Percentiles rank a stretch among this genome's conserved stretches.
phyloP scores from a whole-genome alignment of 2,797 vertebrate species.

The Ambastaia sidthimunki region DNA sequence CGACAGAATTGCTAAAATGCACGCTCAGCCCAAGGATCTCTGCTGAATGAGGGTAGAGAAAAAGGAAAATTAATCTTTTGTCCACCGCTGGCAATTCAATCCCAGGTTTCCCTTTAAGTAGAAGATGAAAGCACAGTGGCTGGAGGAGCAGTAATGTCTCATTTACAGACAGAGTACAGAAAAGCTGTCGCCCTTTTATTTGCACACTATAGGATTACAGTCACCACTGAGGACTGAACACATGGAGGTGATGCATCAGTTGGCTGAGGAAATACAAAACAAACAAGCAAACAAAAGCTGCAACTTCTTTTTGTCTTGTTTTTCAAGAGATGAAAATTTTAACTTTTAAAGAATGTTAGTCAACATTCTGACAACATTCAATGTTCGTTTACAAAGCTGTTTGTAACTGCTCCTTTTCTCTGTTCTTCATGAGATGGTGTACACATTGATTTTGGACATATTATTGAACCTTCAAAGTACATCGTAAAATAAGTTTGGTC shows the following conservation, averaged over 20 bases:
- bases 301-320: neutral
- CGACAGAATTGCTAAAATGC: slow-evolving; percentile 46
- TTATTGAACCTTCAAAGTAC: neutral
- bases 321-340: too few species aligned
- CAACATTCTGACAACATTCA: too few species aligned
- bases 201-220: slow-evolving; percentile 16
- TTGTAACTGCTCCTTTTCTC: too few species aligned
- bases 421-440: neutral
- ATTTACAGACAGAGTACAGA: slow-evolving; percentile 38
- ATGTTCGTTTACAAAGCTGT: too few species aligned
- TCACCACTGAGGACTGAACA: slow-evolving; percentile 20
- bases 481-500: neutral
- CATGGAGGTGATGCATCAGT: slow-evolving; percentile 15
- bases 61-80: slow-evolving; percentile 53
- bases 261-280: neutral
- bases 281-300: neutral
- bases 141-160: slow-evolving; percentile 38
- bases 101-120: slow-evolving; percentile 48
- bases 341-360: too few species aligned
- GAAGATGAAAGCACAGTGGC: slow-evolving; percentile 44
- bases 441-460: neutral
- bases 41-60: slow-evolving; percentile 15
- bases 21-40: slow-evolving; percentile 28
- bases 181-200: slow-evolving; percentile 39
- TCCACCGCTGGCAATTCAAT: slow-evolving; percentile 51